These are phyloP conservation scores for Caerostris darwini DNA, from an alignment of 1,140 invertebrate genomes.

Conservation along the genomic window DNA sequence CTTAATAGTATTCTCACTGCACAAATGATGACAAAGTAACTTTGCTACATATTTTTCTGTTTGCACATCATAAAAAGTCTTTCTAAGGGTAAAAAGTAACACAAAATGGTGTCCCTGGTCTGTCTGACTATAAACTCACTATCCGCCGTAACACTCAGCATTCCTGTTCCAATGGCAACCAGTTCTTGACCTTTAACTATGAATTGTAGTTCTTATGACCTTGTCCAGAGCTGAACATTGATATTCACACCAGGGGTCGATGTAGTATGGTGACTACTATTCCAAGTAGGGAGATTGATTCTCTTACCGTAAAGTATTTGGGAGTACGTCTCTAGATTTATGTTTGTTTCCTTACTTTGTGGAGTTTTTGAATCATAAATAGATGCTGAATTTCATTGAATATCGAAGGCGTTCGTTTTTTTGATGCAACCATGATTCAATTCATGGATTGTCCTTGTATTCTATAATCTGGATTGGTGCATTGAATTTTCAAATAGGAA, in stretches of 20 bases:
- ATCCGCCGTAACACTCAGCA: neutral
- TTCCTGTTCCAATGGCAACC: neutral
- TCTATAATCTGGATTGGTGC: neutral
- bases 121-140: conserved; percentile 13
- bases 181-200: conserved; percentile 37
- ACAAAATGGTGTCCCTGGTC: neutral
- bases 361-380: neutral
- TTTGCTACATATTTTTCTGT: neutral
- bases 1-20: too few relatives aligned
- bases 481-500: neutral
- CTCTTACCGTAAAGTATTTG: neutral
- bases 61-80: neutral
- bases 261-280: neutral
- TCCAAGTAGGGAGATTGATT: neutral
- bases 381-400: neutral
- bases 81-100: neutral
- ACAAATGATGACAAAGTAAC: neutral
- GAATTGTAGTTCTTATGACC: conserved; percentile 6
- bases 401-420: neutral
- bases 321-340: neutral
- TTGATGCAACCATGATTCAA: too few relatives aligned
- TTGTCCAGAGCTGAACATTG: conserved; percentile 40
- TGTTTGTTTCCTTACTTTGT: neutral
- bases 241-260: conserved; percentile 33
- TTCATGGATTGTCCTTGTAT: neutral